Evolutionary conservation across 2,113 vertebrate genomes (phyloP), one percentile per base, ranked within the genome.

Genomic region (Cinclus mexicanus): DNA sequence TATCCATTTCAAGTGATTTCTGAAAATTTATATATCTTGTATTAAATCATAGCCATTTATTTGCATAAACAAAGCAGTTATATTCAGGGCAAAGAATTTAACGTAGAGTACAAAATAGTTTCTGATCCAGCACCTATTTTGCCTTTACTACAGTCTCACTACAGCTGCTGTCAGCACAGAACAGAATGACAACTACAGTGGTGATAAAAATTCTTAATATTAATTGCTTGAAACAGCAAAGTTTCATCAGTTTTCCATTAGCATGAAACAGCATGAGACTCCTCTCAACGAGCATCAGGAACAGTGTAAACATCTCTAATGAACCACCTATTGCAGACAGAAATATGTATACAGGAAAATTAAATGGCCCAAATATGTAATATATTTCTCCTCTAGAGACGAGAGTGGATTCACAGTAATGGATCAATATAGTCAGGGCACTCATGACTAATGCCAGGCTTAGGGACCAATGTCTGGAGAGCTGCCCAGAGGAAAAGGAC

Each of bases 231-330:
- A 89, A 96, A 85, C 70, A 68, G 41, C 25, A 79, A 91, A 93
- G 72, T 93, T 83, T 94, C 88, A 87, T 95, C 87, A 96, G 69
- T 67, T 91, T 96, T 83, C 75, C 61, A 90, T 91, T 95, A 96
- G 33, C 76, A 61, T 74, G 59, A 93, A 93, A 90, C 85, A 83
- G 78, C 88, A 77, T 80, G 85, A 93, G 67, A 77, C 83, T 88
- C 50, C n/a, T 92, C 63, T 76, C 67, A 85, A 61, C 0, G 6
- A 90, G 22, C 79, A 61, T 35, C 78, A 77, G 55, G 75, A 61
- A 81, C 46, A 68, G 35, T 79, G 44, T 90, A 96, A 96, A 92
- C 28, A 82, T 83, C 41, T 93, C 59, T 94, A 94, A 92, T 90
- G 82, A 94, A 87, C 82, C 72, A 91, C 49, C 65, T 85, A 76